Base-by-base conservation (phyloP, 2,888 invertebrate genomes). In the Serrognathus titanus region DNA sequence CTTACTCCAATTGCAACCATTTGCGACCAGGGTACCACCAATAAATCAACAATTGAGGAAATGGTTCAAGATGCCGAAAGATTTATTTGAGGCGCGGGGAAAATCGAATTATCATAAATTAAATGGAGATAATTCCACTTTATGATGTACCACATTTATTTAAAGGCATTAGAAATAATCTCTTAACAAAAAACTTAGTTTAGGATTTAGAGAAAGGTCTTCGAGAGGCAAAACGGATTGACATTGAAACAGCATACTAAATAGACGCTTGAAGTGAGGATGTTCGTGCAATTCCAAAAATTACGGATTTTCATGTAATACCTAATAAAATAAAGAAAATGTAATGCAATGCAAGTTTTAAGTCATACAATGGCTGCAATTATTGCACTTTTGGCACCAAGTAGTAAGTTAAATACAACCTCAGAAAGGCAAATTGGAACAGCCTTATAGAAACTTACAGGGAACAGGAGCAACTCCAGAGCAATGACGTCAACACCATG, bases 21-120 rank as follows among this genome's bases (percentile, higher is more conserved):
- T 37, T 50, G 40, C 20, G 50, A 50, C 20, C 50, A 50, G 4
- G 40, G 13, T 11, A 9, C 50, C 12, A 50, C 50, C 6, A 50
- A 50, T 3, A 12, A 40, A 13, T 35, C 13, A 35, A 40, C 50
- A 40, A 40, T 40, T 40, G 40, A 12, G 13, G 40, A 31, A 6
- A 31, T 31, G 24, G 24, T 31, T 31, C 24, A 6, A 3, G 4
- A 31, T 31, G 24, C 47, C 47, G 8, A 7, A 8, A 5, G 8
- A 35, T 11, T 20, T 47, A 47, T 12, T 9, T 47, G 2, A 13
- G 12, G 4, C n/a, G 13, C 8, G 47, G 47, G 11, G 24, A 35
- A 47, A 47, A 8, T 9, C 16, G 24, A 20, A 12, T 47, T 35
- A 9, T 47, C 3, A 47, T 47, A 35, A 12, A 47, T 7, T 1